Conservation (phyloP, 2,888 invertebrate species). For the Cecidostiba fungosa region DNA sequence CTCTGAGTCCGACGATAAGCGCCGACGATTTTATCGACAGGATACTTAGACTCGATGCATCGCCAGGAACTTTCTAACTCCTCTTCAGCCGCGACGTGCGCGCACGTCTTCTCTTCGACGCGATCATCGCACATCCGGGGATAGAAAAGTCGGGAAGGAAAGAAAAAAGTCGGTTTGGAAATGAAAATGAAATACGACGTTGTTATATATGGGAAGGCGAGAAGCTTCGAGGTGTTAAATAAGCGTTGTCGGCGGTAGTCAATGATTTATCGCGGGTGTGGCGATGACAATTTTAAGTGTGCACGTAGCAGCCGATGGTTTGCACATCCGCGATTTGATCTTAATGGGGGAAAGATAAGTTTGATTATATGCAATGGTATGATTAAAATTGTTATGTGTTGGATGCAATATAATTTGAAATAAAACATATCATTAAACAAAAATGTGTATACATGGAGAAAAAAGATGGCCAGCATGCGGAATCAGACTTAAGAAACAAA, state of each 20-base stretch:
- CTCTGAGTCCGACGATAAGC: constrained; percentile 42
- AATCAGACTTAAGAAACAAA: no score
- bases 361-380: not conserved
- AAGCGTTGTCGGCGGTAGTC: not conserved
- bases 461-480: no score
- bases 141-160: constrained; percentile 37
- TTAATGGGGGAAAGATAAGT: not conserved
- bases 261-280: not conserved
- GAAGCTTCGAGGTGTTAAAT: constrained; percentile 7
- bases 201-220: not conserved
- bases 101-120: not conserved
- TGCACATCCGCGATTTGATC: not conserved
- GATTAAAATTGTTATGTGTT: not conserved
- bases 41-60: constrained; percentile 46
- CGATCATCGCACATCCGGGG: constrained; percentile 36
- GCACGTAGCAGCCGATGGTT: not conserved
- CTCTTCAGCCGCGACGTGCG: constrained; percentile 1
- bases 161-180: not conserved
- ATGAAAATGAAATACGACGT: constrained; percentile 38
- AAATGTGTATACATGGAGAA: no score
- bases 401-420: not conserved
- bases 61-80: constrained; percentile 53
- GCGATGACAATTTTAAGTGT: not conserved
- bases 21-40: constrained; percentile 64
- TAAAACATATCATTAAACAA: no score